A percentile compares a stretch with the other conserved stretches of the same genome.
Conservation (phyloP, 2,888 invertebrate genomes). For the Tipula confusa region DNA sequence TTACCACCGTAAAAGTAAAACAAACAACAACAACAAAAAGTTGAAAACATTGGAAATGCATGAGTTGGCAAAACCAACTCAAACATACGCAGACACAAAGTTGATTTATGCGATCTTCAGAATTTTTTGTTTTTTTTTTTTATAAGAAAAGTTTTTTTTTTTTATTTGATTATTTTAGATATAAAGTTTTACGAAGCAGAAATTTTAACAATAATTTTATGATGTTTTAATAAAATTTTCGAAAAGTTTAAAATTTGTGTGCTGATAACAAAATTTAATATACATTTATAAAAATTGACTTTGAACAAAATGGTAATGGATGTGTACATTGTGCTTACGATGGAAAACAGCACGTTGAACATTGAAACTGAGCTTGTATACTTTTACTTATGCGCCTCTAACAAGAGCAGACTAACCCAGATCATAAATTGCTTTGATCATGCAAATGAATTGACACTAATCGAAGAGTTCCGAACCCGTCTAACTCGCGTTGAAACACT, state of each 20-base stretch:
- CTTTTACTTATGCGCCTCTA: too few relatives aligned
- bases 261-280: background rate
- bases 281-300: background rate
- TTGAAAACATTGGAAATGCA: background rate
- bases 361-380: too few relatives aligned
- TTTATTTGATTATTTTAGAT: background rate
- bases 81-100: background rate
- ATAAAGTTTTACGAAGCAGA: background rate
- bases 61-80: background rate
- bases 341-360: too few relatives aligned
- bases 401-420: too few relatives aligned
- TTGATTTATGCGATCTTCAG: constrained; percentile 25
- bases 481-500: too few relatives aligned
- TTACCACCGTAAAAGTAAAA: background rate
- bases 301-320: background rate
- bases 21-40: background rate
- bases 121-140: background rate
- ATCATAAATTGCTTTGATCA: too few relatives aligned
- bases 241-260: background rate
- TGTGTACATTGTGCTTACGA: background rate
- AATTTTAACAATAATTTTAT: background rate
- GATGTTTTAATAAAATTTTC: background rate
- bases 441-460: too few relatives aligned
- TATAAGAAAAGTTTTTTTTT: background rate
- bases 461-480: too few relatives aligned